Evolutionary conservation across 2,888 invertebrate species (phyloP), one percentile per base, ranked within the genome.

Genomic region (Thera obeliscata): DNA sequence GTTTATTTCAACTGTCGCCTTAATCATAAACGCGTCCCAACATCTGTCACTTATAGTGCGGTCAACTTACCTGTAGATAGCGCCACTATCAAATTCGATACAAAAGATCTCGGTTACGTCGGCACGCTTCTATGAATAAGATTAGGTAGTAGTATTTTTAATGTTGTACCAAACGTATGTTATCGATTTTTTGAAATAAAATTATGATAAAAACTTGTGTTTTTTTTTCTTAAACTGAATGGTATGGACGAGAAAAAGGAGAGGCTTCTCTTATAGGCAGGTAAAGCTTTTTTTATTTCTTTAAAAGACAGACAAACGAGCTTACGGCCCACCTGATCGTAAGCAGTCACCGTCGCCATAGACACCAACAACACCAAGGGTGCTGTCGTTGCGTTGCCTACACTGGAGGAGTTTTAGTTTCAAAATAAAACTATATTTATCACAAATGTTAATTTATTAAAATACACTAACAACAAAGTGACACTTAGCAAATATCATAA

Each of bases 401-500:
- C 22, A 22, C 22, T 22, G 22, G 22, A 22, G 22, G 22, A 22
- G 22, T 22, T 22, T 22, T 38, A 38, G 38, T 38, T 8, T 8
- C 5, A 0, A 11, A 68, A 64, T 36, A 66, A 69, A 69, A 81
- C 77, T 70, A 60, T 7, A 56, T 6, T 22, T 59, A 56, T 54
- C 46, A 41, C 4, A 52, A 63, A 61, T 11, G 56, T 36, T 69
- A 69, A 67, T 22, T 70, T 67, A 70, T 59, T 68, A 64, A 61
- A 61, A 66, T 64, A 66, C 9, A 43, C 63, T 64, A 70, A 66
- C 61, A 72, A 68, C 60, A 73, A 69, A 72, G 74, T 74, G 69
- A 76, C 74, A 67, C 79, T 80, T 81, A 81, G 69, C 73, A 79
- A 80, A 78, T 79, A 78, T 11, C 56, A 73, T 69, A 69, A 65